Evolutionary conservation across 2,113 vertebrate genomes (phyloP).

Genomic region (Oreochromis niloticus): DNA sequence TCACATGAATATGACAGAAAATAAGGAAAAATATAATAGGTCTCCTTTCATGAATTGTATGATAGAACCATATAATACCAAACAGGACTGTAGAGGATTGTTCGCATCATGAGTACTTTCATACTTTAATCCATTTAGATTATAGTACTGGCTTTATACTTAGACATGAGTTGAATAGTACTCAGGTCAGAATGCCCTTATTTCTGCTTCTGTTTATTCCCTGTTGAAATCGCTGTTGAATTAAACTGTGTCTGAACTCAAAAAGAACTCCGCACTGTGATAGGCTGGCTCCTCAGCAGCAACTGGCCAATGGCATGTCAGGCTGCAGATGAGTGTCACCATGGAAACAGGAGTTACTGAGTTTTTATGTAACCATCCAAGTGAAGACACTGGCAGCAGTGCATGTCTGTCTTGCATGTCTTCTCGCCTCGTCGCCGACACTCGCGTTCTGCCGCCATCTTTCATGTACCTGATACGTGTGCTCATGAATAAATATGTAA

Average conservation of each 20-base stretch:
- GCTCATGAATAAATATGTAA: not conserved
- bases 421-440: not conserved
- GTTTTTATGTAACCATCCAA: conserved; percentile 21
- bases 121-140: not conserved
- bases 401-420: not conserved
- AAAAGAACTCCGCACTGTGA: not conserved
- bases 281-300: conserved; percentile 6
- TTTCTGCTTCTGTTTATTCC: not conserved
- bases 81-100: not conserved
- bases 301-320: conserved; percentile 13
- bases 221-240: not conserved
- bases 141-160: not conserved
- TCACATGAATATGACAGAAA: not conserved
- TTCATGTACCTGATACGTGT: not conserved
- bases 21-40: not conserved
- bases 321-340: conserved; percentile 11
- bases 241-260: not conserved
- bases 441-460: not conserved
- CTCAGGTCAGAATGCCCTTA: not conserved
- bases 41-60: not conserved
- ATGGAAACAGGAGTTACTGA: conserved; percentile 49
- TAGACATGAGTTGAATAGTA: not conserved
- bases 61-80: not conserved
- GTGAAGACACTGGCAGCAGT: not conserved
- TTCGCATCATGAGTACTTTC: not conserved